Evolutionary conservation across 2,113 vertebrate genomes (phyloP).

Genomic region (Tor tambroides): DNA sequence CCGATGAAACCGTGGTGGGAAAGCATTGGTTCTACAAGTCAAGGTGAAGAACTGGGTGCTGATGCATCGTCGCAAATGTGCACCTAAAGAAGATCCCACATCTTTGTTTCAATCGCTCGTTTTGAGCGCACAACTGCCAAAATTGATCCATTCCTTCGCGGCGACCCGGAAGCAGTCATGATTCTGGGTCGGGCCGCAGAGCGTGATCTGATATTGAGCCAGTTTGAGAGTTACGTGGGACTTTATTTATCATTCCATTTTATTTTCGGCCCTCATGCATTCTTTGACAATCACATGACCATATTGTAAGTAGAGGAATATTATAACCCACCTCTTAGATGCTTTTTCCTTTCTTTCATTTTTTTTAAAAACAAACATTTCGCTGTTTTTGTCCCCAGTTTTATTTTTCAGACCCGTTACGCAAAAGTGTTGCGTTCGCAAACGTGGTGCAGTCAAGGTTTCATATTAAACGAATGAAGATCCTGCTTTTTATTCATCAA

Average conservation of each 20-base stretch:
- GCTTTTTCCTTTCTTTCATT: not conserved
- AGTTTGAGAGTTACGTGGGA: slow-evolving; percentile 17
- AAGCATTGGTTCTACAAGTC: not conserved
- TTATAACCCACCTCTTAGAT: slow-evolving; percentile 16
- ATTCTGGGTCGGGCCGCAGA: no score
- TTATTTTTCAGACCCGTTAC: not conserved
- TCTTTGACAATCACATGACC: slow-evolving; percentile 54
- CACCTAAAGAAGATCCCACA: slow-evolving; percentile 17
- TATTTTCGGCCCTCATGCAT: slow-evolving; percentile 14
- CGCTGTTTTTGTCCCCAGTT: not conserved
- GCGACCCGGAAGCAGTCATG: not conserved
- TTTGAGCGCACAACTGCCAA: slow-evolving; percentile 40
- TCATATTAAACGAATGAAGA: not conserved
- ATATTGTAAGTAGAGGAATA: slow-evolving; percentile 37
- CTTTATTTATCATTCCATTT: slow-evolving; percentile 30
- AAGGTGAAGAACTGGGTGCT: slow-evolving; percentile 42
- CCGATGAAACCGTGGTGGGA: not conserved
- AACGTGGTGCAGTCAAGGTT: not conserved
- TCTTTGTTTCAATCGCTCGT: not conserved
- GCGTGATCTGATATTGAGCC: slow-evolving; percentile 21
- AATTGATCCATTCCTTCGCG: not conserved
- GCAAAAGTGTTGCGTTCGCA: not conserved
- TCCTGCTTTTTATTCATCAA: not conserved
- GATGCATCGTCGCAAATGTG: not conserved
- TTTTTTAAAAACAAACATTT: no score